Percentiles rank a stretch among this genome's conserved stretches.
Conservation (phyloP, 2,888 invertebrate genomes). For the Aricia artaxerxes region DNA sequence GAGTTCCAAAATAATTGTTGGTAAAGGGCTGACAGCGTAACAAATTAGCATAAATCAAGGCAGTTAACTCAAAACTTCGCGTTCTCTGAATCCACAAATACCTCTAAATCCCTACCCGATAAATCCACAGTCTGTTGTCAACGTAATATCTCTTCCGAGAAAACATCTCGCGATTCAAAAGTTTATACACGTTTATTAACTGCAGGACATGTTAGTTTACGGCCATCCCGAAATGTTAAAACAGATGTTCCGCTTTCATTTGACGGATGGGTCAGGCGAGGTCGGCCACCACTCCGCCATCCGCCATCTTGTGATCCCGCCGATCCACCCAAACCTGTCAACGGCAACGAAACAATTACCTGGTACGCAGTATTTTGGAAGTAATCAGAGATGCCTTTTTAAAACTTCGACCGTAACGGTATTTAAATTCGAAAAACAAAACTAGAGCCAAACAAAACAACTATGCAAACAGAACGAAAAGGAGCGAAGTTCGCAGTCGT, state of each 20-base stretch:
- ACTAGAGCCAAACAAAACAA: constrained; percentile 28
- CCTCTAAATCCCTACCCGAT: constrained; percentile 42
- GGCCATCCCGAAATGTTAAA: constrained; percentile 70
- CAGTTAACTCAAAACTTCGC: constrained; percentile 42
- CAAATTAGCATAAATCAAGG: constrained; percentile 41
- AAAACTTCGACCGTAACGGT: constrained; percentile 36
- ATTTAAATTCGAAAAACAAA: constrained; percentile 32
- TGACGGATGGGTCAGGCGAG: constrained; percentile 76
- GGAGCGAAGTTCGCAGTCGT: constrained; percentile 12
- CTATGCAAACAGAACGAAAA: constrained; percentile 22
- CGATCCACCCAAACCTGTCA: constrained; percentile 69
- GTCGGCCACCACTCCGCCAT: constrained; percentile 58
- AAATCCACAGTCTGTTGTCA: constrained; percentile 45
- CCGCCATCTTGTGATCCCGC: constrained; percentile 72
- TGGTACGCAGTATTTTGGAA: constrained; percentile 63
- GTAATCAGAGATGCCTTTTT: constrained; percentile 60
- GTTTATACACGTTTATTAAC: constrained; percentile 46
- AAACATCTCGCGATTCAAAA: constrained; percentile 48
- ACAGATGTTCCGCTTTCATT: constrained; percentile 75
- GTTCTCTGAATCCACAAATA: constrained; percentile 40
- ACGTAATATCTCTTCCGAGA: constrained; percentile 43
- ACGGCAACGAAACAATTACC: constrained; percentile 70
- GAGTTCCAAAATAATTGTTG: constrained; percentile 36
- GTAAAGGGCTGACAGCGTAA: constrained; percentile 39
- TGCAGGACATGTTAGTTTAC: constrained; percentile 63